A percentile compares a stretch with the other conserved stretches of the same genome.
phyloP scores from a whole-genome alignment of 2,888 invertebrate species.

The Hypercompe scribonia region DNA sequence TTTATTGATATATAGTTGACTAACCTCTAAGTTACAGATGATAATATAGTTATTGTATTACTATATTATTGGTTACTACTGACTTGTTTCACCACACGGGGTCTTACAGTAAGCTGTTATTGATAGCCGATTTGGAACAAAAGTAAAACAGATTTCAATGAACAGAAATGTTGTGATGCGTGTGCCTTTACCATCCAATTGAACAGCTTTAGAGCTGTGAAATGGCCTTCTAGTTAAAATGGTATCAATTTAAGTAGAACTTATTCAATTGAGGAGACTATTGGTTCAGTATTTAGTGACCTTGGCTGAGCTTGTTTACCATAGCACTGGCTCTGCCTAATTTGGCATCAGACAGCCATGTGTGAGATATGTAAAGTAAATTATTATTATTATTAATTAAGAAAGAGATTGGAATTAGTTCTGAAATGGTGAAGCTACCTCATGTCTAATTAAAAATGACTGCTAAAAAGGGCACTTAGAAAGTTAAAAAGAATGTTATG shows the following conservation, averaged over 20 bases:
- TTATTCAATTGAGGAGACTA: too few species aligned
- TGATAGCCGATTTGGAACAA: not conserved
- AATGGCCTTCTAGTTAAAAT: not conserved
- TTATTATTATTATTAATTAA: too few species aligned
- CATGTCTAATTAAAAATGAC: too few species aligned
- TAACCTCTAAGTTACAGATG: constrained; percentile 39
- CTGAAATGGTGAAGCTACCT: too few species aligned
- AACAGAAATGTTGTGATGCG: not conserved
- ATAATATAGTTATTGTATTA: constrained; percentile 18
- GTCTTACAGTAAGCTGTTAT: not conserved
- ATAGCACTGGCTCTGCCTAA: too few species aligned
- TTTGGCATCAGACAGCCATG: too few species aligned
- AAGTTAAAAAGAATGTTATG: not conserved
- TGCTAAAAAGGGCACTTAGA: not conserved
- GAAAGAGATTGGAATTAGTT: too few species aligned
- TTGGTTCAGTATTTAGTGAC: too few species aligned
- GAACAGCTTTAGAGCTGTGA: not conserved
- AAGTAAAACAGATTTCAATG: not conserved
- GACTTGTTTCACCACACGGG: not conserved
- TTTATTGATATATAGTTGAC: constrained; percentile 38
- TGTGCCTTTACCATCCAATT: not conserved
- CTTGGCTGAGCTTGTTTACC: too few species aligned
- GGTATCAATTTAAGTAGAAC: not conserved
- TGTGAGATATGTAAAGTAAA: too few species aligned
- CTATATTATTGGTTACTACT: constrained; percentile 8